Evolutionary conservation across 2,113 vertebrate species (phyloP), one percentile per base, ranked within the genome.

Genomic region (Chunga burmeisteri): DNA sequence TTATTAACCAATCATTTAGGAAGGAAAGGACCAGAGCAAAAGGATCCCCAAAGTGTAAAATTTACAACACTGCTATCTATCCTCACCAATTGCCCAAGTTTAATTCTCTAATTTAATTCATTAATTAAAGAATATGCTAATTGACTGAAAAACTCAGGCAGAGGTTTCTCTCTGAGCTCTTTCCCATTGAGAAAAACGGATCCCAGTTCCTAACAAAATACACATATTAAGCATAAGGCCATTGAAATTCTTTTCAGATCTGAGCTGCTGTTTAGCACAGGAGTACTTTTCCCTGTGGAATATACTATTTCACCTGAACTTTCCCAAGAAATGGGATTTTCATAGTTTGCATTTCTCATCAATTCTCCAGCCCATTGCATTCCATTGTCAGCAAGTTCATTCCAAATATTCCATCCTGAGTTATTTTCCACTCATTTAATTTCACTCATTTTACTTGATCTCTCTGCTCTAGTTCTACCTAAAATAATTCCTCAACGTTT

Each of bases 81-180:
- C 86, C 91, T 96, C 66, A 93, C 89, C 86, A 93, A 94, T 96
- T 94, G 95, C 91, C 55, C 71, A 96, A 91, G 63, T 96, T 95
- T 96, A 97, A 97, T 96, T 97, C 91, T 96, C 63, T 96, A 96
- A 96, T 97, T 97, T 96, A 96, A 97, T 97, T 96, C 86, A 94
- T 96, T 97, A 97, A 96, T 97, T 97, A 97, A 96, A 93, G 93
- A 96, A 97, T 96, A 97, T 96, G 93, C 78, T 97, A 96, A 97
- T 95, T 88, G 91, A 81, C 78, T 93, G 91, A 96, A 94, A 95
- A 96, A 91, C 52, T 30, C 81, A 80, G 74, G 71, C 87, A 91
- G 90, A 93, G 84, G 34, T 74, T 95, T 95, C 71, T 93, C 87
- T 96, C 89, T 86, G 78, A 97, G 94, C 53, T 89, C 84, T 82